These are phyloP conservation scores for Coregonus ussuriensis DNA, from an alignment of 2,797 vertebrate genomes.

Conservation along the genomic window DNA sequence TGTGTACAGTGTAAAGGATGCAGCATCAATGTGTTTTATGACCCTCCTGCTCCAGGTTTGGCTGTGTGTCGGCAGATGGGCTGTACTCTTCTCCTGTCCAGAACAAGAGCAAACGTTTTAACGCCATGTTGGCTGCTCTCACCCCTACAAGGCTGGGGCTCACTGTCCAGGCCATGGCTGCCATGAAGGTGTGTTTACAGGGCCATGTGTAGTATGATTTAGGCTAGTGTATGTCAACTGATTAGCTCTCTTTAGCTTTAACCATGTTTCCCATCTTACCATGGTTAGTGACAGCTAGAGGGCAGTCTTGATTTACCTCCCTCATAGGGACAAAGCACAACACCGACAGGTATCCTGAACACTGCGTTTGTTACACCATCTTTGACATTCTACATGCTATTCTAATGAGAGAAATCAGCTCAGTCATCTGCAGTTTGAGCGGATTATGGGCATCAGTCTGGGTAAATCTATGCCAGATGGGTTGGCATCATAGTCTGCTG, in stretches of 20 bases:
- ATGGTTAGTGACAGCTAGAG: constrained; percentile 18
- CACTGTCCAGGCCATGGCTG: constrained; percentile 60
- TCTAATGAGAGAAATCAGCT: not conserved
- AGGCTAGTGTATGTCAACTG: not conserved
- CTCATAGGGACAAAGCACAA: not conserved
- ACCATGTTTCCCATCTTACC: not conserved
- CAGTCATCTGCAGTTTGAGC: not conserved
- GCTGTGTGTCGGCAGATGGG: constrained; percentile 56
- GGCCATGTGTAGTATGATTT: not conserved
- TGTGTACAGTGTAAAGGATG: not conserved
- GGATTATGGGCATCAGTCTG: not conserved
- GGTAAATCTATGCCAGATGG: not conserved
- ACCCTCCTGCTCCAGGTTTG: constrained; percentile 55
- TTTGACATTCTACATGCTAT: not conserved
- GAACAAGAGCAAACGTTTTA: constrained; percentile 59
- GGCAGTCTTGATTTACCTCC: not conserved
- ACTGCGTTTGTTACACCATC: not conserved
- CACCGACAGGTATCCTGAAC: not conserved
- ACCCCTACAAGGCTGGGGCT: constrained; percentile 60
- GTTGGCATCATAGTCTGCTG: not conserved
- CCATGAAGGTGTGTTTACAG: constrained; percentile 60
- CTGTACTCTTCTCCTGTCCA: constrained; percentile 57
- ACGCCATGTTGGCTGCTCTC: constrained; percentile 57
- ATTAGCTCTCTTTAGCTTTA: not conserved
- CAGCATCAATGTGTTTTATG: not conserved